Conservation (phyloP, 2,888 invertebrate species). For the Synergus japonicus region DNA sequence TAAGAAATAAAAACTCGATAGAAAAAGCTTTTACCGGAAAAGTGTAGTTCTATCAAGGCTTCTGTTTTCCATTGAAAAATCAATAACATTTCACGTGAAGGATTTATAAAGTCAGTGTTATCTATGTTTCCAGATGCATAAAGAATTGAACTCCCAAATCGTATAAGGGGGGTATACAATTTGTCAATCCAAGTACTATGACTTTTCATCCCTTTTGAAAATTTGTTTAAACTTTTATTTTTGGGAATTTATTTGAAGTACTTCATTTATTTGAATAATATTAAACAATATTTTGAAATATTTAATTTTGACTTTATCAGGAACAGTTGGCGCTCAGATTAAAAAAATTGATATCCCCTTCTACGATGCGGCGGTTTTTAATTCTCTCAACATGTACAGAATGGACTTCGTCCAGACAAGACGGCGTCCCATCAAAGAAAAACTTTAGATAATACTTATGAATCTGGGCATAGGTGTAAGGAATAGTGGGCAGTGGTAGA, state of each 20-base stretch:
- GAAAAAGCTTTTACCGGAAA: neutral
- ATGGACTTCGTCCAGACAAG: neutral
- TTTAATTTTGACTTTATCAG: no score
- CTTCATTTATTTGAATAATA: no score
- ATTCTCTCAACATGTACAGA: neutral
- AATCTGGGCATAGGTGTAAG: neutral
- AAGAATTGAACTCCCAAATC: neutral
- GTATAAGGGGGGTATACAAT: no score
- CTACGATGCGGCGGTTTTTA: no score
- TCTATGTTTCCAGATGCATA: neutral
- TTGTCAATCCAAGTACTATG: no score
- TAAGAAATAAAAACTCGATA: neutral
- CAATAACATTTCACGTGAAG: neutral
- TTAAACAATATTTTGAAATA: no score
- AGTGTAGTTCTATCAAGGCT: neutral
- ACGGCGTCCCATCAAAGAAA: slow-evolving; percentile 13
- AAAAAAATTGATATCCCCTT: no score
- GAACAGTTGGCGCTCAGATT: no score
- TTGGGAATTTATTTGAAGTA: no score
- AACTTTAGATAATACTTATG: slow-evolving; percentile 10
- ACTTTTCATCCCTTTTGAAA: no score
- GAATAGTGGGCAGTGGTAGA: slow-evolving; percentile 5
- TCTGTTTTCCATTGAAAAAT: neutral
- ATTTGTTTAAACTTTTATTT: no score
- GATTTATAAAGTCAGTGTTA: neutral